Evolutionary conservation across 2,113 vertebrate species (phyloP).

Genomic region (Regulus satrapa): DNA sequence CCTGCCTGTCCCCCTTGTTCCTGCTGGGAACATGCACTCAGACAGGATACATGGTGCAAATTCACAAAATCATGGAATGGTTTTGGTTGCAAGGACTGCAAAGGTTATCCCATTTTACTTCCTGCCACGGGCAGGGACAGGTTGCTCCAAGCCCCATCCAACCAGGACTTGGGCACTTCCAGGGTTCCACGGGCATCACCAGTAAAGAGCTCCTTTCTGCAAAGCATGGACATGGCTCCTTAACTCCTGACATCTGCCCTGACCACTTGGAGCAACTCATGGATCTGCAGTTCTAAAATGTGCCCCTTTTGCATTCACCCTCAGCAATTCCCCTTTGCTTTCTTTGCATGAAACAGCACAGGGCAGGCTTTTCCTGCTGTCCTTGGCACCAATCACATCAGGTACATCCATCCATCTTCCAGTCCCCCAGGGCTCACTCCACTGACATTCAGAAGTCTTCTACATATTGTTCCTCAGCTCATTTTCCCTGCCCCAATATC

Average conservation of each 20-base stretch:
- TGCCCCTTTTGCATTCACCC: neutral
- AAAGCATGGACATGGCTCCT: neutral
- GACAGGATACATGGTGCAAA: neutral
- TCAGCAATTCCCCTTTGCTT: neutral
- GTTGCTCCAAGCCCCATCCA: neutral
- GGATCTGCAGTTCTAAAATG: neutral
- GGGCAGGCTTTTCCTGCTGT: neutral
- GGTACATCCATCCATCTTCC: neutral
- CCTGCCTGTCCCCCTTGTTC: neutral
- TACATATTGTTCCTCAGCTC: neutral
- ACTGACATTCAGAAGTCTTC: neutral
- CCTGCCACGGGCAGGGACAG: neutral
- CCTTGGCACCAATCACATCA: neutral
- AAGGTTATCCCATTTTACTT: neutral
- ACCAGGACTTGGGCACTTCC: neutral
- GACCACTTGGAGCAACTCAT: neutral
- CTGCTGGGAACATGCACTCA: neutral
- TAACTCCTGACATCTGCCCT: neutral
- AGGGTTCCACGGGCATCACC: neutral
- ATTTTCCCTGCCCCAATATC: neutral
- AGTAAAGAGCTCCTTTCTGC: neutral
- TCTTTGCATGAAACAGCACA: neutral
- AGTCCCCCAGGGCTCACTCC: neutral
- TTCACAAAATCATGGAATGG: neutral
- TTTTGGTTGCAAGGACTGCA: neutral